Evolutionary conservation across 2,113 vertebrate species (phyloP), one percentile per base, ranked within the genome.

Genomic region (Cavia porcellus): DNA sequence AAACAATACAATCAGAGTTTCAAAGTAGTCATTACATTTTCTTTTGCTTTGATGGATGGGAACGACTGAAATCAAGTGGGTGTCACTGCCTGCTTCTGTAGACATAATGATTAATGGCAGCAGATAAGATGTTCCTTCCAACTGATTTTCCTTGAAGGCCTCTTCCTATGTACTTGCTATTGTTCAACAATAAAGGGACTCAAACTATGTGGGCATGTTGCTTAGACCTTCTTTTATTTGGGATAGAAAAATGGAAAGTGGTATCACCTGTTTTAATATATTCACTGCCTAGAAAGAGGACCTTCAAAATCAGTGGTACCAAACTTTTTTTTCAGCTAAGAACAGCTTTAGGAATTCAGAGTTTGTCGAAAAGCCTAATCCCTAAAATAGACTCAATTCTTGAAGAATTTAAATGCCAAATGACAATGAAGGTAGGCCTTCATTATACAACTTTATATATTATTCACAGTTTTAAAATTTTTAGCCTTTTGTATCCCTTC

Each of bases 271-370:
- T 94, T 98, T 97, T 86, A 82, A 95, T 94, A 95, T 97, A 94
- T 64, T 93, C 28, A 72, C 96, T 97, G 97, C 97, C 96, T 98
- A 98, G 98, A 98, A 98, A 98, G 97, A 98, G 98, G 98, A 98
- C 97, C 98, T 98, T 98, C 97, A 98, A 92, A 97, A 97, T 98
- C 98, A 97, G 97, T 98, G 97, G 97, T 97, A 98, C 97, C 94
- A 97, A 96, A 98, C 96, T 98, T 97, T 97, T 96, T 97, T 98
- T 97, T 95, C 97, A 97, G 96, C 98, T 97, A 95, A 98, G 97
- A 97, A 91, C 98, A 97, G 96, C 97, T 89, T 97, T 98, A 98
- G 97, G 96, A 98, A 97, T 97, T 97, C 96, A 98, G 94, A 97
- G 79, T 98, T 97, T 97, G 96, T 98, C 94, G 64, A 97, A 98